Evolutionary conservation across 2,113 vertebrate species (phyloP).

Genomic region (Ailurus styani): DNA sequence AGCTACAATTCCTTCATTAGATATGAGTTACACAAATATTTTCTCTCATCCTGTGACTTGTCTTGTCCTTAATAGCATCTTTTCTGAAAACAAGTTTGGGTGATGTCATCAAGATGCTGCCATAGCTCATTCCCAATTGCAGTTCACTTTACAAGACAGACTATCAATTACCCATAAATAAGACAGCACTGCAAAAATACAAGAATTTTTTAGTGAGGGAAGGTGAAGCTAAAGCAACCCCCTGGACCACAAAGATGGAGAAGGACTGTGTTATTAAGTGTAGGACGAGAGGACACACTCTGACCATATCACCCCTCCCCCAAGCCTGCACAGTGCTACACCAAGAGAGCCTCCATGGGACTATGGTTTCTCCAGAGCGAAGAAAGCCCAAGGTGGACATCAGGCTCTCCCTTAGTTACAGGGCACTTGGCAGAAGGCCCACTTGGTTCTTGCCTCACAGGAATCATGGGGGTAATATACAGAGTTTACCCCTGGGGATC

Average conservation of each 20-base stretch:
- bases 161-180: not conserved
- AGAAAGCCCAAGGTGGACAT: not conserved
- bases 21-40: not conserved
- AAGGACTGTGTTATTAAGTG: not conserved
- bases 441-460: not conserved
- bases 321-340: too few relatives aligned
- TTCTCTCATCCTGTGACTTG: not conserved
- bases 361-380: not conserved
- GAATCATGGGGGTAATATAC: not conserved
- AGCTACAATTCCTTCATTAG: not conserved
- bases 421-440: not conserved
- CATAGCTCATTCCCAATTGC: not conserved
- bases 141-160: not conserved
- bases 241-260: not conserved
- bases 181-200: not conserved
- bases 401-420: not conserved
- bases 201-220: not conserved
- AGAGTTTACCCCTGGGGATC: not conserved
- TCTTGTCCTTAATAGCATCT: not conserved
- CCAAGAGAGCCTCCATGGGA: too few relatives aligned
- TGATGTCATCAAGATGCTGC: not conserved
- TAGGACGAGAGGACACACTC: not conserved
- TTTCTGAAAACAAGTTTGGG: not conserved
- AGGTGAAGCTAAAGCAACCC: not conserved
- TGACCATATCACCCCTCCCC: not conserved